phyloP scores from a whole-genome alignment of 2,888 invertebrate genomes.

The Schizaphis graminum region DNA sequence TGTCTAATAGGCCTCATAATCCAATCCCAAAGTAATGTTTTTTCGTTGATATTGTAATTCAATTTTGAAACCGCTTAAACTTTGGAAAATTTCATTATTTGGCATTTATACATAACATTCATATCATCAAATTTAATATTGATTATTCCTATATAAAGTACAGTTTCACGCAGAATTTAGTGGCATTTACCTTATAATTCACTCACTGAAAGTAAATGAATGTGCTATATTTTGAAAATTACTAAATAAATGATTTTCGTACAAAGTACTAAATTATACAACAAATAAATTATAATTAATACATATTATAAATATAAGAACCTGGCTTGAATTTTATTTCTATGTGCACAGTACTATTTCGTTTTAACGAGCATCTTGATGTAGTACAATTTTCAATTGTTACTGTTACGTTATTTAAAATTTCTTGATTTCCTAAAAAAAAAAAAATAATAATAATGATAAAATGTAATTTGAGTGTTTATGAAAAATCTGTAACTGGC shows the following conservation, averaged over 20 bases:
- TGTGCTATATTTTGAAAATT: neutral
- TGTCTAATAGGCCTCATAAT: neutral
- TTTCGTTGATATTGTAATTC: neutral
- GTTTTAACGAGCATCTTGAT: slow-evolving; percentile 76
- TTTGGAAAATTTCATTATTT: neutral
- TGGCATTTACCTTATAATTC: neutral
- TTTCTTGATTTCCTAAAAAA: slow-evolving; percentile 41
- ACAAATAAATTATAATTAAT: neutral
- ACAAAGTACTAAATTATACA: neutral
- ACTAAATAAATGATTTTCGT: neutral
- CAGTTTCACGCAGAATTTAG: neutral
- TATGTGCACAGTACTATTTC: slow-evolving; percentile 75
- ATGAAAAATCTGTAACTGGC: no score
- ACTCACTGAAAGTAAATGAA: neutral
- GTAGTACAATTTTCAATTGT: slow-evolving; percentile 48
- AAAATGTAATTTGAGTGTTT: neutral
- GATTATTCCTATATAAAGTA: neutral
- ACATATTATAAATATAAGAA: slow-evolving; percentile 68
- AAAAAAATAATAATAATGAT: neutral
- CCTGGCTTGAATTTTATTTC: slow-evolving; percentile 76
- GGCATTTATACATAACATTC: neutral
- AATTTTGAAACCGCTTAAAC: neutral
- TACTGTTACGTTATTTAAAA: slow-evolving; percentile 33
- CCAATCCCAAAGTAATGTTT: neutral
- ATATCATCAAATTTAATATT: neutral